Base-by-base conservation (phyloP, 2,888 invertebrate species). In the Lamellibrachia satsuma region DNA sequence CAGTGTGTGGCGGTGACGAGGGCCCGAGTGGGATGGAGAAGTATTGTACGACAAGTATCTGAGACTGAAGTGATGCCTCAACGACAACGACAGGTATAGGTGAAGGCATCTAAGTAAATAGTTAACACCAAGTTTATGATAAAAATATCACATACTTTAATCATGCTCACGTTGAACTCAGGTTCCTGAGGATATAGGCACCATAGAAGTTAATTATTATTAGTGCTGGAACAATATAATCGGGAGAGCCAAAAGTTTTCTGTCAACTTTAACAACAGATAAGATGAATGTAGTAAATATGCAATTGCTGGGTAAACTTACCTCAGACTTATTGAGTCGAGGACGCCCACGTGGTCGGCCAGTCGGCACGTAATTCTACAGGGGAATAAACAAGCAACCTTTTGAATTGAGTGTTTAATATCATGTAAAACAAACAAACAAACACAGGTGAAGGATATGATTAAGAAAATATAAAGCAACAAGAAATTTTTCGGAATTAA, bases 281-380 rank as follows among this genome's bases (percentile, higher is more conserved):
- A 75, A 22, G 75, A 22, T 75, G 75, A 75, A 75, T 75, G 22
- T 22, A 75, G 22, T 75, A 75, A 75, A 22, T 11, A n/a, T 22
- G n/a, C n/a, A n/a, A 11, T 6, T 75, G 22, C 75, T 75, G 75
- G 75, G 75, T 75, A 75, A 75, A 75, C 75, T 75, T 75, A 75
- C 75, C 6, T 75, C 75, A 6, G 75, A 75, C 22, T 75, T 75
- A 75, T 75, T 75, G n/a, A 75, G 75, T n/a, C 75, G 15, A 4
- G 75, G 75, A 22, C 75, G 15, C 22, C 75, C 75, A 22, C 75
- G 75, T 75, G 75, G 75, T 75, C 75, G 75, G 75, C 75, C 75
- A 75, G 75, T 75, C 75, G 75, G 75, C 15, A 75, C 75, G 22
- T 75, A 75, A 75, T 75, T 75, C 75, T 75, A 75, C 75, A 75